Percentiles rank a stretch among this genome's conserved stretches.
These are phyloP conservation scores for Hoplodrina blanda DNA, from an alignment of 2,888 invertebrate species.

Conservation along the genomic window DNA sequence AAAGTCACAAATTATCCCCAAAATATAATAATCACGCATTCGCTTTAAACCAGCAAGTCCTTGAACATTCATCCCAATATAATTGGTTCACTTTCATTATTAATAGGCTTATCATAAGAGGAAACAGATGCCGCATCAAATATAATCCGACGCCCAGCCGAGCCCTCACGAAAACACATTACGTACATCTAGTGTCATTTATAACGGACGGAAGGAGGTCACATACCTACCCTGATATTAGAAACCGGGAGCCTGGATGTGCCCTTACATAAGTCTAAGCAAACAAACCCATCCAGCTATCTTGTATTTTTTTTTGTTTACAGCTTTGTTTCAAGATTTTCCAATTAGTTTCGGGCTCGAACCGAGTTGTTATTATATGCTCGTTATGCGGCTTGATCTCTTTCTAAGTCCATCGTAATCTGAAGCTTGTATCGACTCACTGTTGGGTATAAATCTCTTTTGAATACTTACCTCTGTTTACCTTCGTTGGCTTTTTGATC, in stretches of 20 bases:
- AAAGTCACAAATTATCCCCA: neutral
- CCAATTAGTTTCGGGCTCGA: too few species aligned
- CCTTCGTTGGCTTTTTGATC: too few species aligned
- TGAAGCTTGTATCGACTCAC: too few species aligned
- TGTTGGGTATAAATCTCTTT: too few species aligned
- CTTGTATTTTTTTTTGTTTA: neutral
- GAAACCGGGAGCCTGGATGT: slow-evolving; percentile 10
- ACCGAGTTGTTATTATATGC: too few species aligned
- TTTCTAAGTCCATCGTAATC: too few species aligned
- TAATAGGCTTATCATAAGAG: slow-evolving; percentile 44
- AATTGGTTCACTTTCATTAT: slow-evolving; percentile 42
- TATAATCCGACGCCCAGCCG: slow-evolving; percentile 34
- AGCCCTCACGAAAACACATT: slow-evolving; percentile 49
- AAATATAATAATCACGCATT: neutral
- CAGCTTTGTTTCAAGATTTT: neutral
- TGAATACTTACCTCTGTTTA: too few species aligned
- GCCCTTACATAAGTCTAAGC: slow-evolving; percentile 8
- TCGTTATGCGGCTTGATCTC: too few species aligned
- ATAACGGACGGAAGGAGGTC: slow-evolving; percentile 43
- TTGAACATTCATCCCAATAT: neutral
- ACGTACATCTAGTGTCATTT: slow-evolving; percentile 42
- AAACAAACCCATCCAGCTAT: neutral
- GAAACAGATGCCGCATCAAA: slow-evolving; percentile 38
- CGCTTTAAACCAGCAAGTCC: neutral
- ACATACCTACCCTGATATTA: slow-evolving; percentile 48